phyloP scores from a whole-genome alignment of 2,888 invertebrate genomes.

The Baccha elongata region DNA sequence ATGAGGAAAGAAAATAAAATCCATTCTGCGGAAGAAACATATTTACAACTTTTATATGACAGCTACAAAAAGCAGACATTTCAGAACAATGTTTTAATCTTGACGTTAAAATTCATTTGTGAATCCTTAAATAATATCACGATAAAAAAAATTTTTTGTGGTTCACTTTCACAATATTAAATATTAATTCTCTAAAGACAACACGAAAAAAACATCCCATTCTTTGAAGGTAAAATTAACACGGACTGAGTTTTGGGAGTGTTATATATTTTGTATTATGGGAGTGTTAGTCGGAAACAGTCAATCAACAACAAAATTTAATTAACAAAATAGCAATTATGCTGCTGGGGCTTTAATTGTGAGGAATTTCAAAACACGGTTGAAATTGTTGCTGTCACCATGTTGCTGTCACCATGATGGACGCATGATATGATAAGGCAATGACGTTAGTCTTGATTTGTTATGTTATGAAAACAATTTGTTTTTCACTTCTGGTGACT shows the following conservation, averaged over 20 bases:
- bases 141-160: no score
- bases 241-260: background rate
- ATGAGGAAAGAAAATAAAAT: no score
- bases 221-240: background rate
- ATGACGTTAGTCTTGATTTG: background rate
- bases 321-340: background rate
- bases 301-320: background rate
- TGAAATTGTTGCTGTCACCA: background rate
- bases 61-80: no score
- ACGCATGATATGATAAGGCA: background rate
- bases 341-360: background rate
- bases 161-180: no score
- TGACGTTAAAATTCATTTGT: no score
- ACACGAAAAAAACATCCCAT: background rate
- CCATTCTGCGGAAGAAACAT: no score
- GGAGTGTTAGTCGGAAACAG: background rate
- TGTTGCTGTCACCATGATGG: background rate
- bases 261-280: background rate
- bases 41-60: no score
- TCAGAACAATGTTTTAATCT: no score
- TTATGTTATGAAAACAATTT: no score
- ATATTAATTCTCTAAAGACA: background rate
- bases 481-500: no score
- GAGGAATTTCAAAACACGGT: background rate
- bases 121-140: no score